phyloP scores from a whole-genome alignment of 2,797 vertebrate species.

The Sebastes steindachneri region DNA sequence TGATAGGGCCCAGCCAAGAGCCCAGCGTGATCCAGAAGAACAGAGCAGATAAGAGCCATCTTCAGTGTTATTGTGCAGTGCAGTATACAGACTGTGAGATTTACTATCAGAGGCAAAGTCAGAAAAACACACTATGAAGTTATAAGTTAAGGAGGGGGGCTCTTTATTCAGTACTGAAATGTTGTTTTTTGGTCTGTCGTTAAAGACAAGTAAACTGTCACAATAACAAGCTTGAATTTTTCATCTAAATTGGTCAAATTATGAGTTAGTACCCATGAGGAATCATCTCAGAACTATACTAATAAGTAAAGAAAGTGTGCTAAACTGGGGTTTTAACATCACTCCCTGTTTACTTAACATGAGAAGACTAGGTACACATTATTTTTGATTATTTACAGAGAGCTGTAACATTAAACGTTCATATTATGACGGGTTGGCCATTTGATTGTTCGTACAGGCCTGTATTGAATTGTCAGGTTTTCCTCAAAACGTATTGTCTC shows the following conservation, averaged over 20 bases:
- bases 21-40: not conserved
- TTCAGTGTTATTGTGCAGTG: not conserved
- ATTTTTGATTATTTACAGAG: not conserved
- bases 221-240: not conserved
- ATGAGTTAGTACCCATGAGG: not conserved
- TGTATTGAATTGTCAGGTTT: not conserved
- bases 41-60: not conserved
- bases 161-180: not conserved
- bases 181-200: not conserved
- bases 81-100: not conserved
- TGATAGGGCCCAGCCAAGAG: not conserved
- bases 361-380: not conserved
- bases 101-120: not conserved
- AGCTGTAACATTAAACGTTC: not conserved
- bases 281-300: not conserved
- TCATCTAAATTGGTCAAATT: not conserved
- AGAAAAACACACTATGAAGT: not conserved
- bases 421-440: not conserved
- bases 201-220: not conserved
- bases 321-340: not conserved
- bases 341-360: not conserved
- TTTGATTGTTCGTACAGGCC: not conserved
- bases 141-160: not conserved
- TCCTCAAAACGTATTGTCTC: not conserved
- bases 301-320: not conserved